Evolutionary conservation across 64 coral and sea anemone genomes (phyloP), one percentile per base, ranked within the genome.

Genomic region (Stichodactyla mertensii): DNA sequence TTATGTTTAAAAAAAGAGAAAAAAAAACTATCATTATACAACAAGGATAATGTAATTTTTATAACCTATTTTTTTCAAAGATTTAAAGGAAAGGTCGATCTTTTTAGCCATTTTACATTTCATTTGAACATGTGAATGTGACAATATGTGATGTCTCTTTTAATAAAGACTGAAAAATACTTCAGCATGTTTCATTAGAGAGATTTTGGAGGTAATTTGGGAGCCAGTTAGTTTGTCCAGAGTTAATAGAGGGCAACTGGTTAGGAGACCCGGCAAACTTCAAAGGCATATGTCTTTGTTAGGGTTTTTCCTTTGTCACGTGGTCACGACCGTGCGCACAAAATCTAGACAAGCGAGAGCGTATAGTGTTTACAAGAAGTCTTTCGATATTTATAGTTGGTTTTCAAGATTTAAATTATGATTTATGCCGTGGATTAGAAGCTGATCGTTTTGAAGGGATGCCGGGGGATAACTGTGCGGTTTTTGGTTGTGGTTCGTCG

Each of bases 231-330:
- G n/a, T n/a, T n/a, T n/a, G n/a, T n/a, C n/a, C 74, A 78, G 23
- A 78, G 74, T 78, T 78, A 78, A 9, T 78, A 78, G 24, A 78
- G 74, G n/a, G 23, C 9, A 31, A 51, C 23, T 78, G 74, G 74
- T 78, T 78, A 78, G 74, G 74, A 78, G 74, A 36, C 23, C 74
- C 74, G 74, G 74, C 74, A 78, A 78, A 78, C 74, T 78, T 78
- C 74, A 78, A 78, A 78, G 74, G 74, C 19, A 16, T 16, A 31
- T 78, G 24, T 78, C 24, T 31, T 78, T 78, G 1, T 78, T 51
- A 27, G 4, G 74, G 74, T 27, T 78, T 78, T 78, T 78, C 19
- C 74, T 51, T 10, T 24, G 23, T 78, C 74, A 78, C 74, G 74
- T 78, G 74, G 15, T 31, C 24, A 13, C 24, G 74, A 78, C 23